phyloP scores from a whole-genome alignment of 2,797 vertebrate species.

The Trichosurus vulpecula region DNA sequence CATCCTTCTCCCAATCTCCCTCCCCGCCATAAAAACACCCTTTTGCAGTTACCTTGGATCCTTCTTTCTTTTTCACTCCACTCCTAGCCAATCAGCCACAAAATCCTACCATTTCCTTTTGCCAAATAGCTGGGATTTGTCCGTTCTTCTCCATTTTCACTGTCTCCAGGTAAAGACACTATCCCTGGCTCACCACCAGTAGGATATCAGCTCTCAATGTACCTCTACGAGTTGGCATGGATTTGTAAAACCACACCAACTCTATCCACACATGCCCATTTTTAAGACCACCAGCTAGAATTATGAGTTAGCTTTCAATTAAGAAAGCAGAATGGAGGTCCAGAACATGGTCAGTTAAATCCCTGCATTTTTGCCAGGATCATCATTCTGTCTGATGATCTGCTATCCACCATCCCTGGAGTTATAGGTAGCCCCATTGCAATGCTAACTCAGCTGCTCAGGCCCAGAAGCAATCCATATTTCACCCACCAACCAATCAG shows the following conservation, averaged over 20 bases:
- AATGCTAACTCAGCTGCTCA: neutral
- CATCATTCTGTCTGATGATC: neutral
- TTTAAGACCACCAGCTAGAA: neutral
- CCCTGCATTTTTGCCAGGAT: neutral
- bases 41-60: neutral
- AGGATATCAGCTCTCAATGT: neutral
- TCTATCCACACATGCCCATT: neutral
- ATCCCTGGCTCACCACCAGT: neutral
- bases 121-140: neutral
- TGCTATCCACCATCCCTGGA: neutral
- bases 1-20: neutral
- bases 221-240: slow-evolving; percentile 13
- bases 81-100: neutral
- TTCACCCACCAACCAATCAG: neutral
- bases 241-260: neutral
- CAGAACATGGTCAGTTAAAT: neutral
- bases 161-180: neutral
- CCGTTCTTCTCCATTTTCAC: neutral
- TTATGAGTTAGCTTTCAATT: neutral
- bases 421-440: neutral
- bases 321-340: neutral
- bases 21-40: neutral
- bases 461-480: neutral
- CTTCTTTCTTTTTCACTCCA: neutral
- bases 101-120: neutral